phyloP scores from a whole-genome alignment of 2,113 vertebrate genomes.

The Phalacrocorax pelagicus region DNA sequence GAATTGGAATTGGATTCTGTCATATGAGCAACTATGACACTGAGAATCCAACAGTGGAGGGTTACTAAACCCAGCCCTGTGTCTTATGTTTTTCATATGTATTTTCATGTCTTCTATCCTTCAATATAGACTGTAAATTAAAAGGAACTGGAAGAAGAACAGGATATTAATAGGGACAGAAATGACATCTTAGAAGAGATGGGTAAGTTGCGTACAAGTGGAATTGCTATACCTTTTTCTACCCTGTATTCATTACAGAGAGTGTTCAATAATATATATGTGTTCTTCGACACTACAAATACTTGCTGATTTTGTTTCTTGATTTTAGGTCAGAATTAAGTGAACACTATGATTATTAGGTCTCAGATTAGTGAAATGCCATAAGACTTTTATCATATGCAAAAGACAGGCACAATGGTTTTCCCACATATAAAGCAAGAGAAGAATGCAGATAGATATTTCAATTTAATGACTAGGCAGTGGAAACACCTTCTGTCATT shows the following conservation, averaged over 20 bases:
- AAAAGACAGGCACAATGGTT: neutral
- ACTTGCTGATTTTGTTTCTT: neutral
- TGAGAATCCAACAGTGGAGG: neutral
- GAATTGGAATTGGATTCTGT: neutral
- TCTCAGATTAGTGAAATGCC: neutral
- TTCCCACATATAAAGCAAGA: neutral
- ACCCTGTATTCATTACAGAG: neutral
- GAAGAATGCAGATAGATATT: neutral
- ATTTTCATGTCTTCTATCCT: neutral
- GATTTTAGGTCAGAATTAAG: neutral
- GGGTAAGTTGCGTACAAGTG: neutral
- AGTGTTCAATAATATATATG: neutral
- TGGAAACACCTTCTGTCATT: neutral
- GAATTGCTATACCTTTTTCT: neutral
- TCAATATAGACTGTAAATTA: neutral
- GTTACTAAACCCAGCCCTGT: neutral
- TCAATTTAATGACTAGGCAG: neutral
- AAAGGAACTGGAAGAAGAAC: neutral
- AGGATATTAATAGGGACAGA: neutral
- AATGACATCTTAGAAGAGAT: neutral
- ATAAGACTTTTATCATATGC: neutral
- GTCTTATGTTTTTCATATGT: neutral
- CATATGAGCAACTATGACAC: neutral
- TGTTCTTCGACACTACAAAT: neutral
- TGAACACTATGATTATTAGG: neutral